phyloP scores from a whole-genome alignment of 2,888 invertebrate genomes.

The Harpalus rufipes region DNA sequence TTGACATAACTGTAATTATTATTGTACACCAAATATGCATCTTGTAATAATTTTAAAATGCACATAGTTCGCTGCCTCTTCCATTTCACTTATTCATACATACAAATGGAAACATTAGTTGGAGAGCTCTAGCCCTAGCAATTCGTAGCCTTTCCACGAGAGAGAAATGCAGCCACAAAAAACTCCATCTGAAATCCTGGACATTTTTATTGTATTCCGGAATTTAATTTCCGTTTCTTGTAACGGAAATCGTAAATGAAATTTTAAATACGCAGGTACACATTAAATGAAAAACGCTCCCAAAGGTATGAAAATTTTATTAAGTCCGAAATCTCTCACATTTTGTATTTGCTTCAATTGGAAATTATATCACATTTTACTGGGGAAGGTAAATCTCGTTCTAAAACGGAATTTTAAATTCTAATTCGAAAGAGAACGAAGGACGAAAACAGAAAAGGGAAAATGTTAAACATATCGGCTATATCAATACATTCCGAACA shows the following conservation, averaged over 20 bases:
- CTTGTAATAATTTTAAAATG: neutral
- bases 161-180: constrained; percentile 14
- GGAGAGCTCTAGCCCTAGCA: neutral
- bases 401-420: neutral
- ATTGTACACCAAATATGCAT: neutral
- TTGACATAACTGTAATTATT: neutral
- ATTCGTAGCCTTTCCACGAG: neutral
- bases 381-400: neutral
- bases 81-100: neutral
- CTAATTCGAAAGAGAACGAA: neutral
- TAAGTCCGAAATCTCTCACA: constrained; percentile 32
- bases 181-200: constrained; percentile 28
- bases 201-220: constrained; percentile 58
- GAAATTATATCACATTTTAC: constrained; percentile 3
- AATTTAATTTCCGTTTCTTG: constrained; percentile 62
- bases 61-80: neutral
- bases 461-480: neutral
- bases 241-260: constrained; percentile 60
- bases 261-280: constrained; percentile 60
- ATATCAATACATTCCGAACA: too few relatives aligned
- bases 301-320: constrained; percentile 36
- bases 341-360: constrained; percentile 16
- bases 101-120: constrained; percentile 6
- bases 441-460: neutral
- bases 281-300: constrained; percentile 39